phyloP scores from a whole-genome alignment of 2,888 invertebrate species.

The Empis livida region DNA sequence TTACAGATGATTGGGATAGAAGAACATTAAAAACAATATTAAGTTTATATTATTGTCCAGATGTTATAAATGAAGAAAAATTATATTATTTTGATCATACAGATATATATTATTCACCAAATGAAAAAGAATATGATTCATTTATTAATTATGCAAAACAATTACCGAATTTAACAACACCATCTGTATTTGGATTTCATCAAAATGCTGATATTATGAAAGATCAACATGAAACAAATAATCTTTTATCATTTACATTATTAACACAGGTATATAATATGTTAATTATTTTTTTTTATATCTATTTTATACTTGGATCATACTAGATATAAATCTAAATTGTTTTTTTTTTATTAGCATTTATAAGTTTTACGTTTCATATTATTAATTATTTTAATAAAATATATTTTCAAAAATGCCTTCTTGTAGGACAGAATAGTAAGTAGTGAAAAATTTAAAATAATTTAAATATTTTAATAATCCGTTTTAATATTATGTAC shows the following conservation, averaged over 20 bases:
- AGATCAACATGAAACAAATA: constrained; percentile 74
- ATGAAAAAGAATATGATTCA: constrained; percentile 55
- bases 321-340: too few species aligned
- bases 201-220: constrained; percentile 87
- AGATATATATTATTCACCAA: constrained; percentile 59
- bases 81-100: constrained; percentile 53
- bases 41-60: constrained; percentile 61
- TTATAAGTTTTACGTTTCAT: too few species aligned
- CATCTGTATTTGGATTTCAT: constrained; percentile 84
- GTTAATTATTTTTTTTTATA: not conserved
- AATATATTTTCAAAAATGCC: not conserved
- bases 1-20: constrained; percentile 93
- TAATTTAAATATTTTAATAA: too few species aligned
- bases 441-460: too few species aligned
- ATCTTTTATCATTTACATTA: constrained; percentile 58
- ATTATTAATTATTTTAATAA: too few species aligned
- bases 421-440: too few species aligned
- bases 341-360: too few species aligned
- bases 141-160: constrained; percentile 53
- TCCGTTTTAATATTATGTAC: not conserved
- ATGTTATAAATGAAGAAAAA: constrained; percentile 47
- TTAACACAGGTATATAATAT: constrained; percentile 55
- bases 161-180: constrained; percentile 64
- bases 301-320: too few species aligned
- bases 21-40: constrained; percentile 74